A percentile compares a stretch with the other conserved stretches of the same genome.
phyloP scores from a whole-genome alignment of 35 echinoderm and acorn worm species.

The Anneissia japonica region DNA sequence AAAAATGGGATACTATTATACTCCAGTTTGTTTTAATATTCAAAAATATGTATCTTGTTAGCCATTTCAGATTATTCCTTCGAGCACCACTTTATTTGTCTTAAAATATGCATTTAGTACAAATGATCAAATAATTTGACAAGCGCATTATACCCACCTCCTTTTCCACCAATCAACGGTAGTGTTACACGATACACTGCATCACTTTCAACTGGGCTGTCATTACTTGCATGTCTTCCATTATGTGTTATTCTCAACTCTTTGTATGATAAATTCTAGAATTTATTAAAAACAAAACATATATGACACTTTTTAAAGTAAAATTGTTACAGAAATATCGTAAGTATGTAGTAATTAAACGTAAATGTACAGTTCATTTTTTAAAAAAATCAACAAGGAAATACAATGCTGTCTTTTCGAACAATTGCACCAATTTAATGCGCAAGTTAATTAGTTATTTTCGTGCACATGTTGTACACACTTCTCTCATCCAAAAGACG shows the following conservation, averaged over 20 bases:
- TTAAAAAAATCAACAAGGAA: not conserved
- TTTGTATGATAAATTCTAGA: not conserved
- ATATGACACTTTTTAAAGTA: not conserved
- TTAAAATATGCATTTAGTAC: no score
- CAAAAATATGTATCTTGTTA: not conserved
- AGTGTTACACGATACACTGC: conserved; percentile 49
- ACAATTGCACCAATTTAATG: no score
- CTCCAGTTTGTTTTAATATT: not conserved
- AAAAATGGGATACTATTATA: not conserved
- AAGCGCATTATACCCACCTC: conserved; percentile 36
- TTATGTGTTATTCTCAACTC: conserved; percentile 21
- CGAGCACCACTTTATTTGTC: no score
- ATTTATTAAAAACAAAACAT: not conserved
- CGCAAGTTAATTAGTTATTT: no score
- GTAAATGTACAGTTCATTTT: not conserved
- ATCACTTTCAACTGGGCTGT: conserved; percentile 34
- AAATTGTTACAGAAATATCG: no score
- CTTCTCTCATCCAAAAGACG: no score
- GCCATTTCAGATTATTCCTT: no score
- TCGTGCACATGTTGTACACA: no score
- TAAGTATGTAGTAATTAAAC: no score
- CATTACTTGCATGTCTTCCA: conserved; percentile 42
- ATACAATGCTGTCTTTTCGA: no score
- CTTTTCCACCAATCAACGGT: conserved; percentile 68
- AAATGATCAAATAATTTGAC: no score